Conservation (phyloP, 1,140 invertebrate genomes). For the Zophobas morio region DNA sequence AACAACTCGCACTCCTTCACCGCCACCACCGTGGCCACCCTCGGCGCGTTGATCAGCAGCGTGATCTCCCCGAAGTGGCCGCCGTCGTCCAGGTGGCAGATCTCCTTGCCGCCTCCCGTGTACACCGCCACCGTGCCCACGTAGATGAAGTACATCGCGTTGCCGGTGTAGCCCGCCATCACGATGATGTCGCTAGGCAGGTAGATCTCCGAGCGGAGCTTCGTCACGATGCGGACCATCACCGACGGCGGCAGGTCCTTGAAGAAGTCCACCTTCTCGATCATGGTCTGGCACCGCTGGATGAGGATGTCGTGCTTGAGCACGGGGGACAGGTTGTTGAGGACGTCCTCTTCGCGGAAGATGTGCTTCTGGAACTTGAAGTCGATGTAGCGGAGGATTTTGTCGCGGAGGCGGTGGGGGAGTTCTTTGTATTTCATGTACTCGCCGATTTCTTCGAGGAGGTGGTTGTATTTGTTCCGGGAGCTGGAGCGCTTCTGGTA, state of each 20-base stretch:
- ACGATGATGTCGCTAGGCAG: conserved; percentile 66
- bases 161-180: conserved; percentile 70
- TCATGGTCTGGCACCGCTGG: conserved; percentile 54
- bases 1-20: conserved; percentile 73
- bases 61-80: conserved; percentile 60
- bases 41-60: conserved; percentile 70
- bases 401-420: conserved; percentile 47
- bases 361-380: conserved; percentile 59
- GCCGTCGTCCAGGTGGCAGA: conserved; percentile 57
- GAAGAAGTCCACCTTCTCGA: conserved; percentile 56
- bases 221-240: conserved; percentile 53
- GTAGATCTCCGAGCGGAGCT: conserved; percentile 58
- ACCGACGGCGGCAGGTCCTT: conserved; percentile 56
- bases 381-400: conserved; percentile 54
- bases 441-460: conserved; percentile 51
- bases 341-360: conserved; percentile 52
- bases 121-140: conserved; percentile 72
- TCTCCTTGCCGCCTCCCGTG: conserved; percentile 72
- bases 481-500: conserved; percentile 40
- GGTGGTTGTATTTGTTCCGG: conserved; percentile 52
- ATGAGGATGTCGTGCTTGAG: conserved; percentile 59
- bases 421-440: conserved; percentile 56
- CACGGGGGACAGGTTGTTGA: conserved; percentile 36
- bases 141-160: conserved; percentile 74
- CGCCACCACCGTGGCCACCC: conserved; percentile 70